phyloP scores from a whole-genome alignment of 2,113 vertebrate species.

The Dasyurus viverrinus region DNA sequence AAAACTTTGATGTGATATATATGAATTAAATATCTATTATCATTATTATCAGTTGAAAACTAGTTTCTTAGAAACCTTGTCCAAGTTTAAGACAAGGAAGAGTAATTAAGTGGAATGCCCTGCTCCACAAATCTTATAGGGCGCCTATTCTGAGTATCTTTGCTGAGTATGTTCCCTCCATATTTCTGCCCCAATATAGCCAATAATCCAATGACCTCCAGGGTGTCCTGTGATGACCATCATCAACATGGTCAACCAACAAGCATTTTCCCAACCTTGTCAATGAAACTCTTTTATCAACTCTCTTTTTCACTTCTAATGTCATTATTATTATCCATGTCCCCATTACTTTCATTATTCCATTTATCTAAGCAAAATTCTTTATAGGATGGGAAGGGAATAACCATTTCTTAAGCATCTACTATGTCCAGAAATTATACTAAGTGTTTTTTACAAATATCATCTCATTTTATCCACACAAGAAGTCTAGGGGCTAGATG shows the following conservation, averaged over 20 bases:
- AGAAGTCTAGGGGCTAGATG: background rate
- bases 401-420: background rate
- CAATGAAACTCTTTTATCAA: background rate
- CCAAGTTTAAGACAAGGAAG: background rate
- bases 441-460: background rate
- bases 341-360: background rate
- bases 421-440: background rate
- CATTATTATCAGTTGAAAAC: background rate
- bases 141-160: background rate
- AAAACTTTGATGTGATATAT: background rate
- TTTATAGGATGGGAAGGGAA: background rate
- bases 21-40: background rate
- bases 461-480: background rate
- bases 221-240: background rate
- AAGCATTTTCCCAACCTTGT: background rate
- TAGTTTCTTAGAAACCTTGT: background rate
- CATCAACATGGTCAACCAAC: background rate
- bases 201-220: background rate
- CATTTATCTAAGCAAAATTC: background rate
- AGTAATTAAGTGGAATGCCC: background rate
- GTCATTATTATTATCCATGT: background rate
- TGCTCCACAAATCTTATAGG: background rate
- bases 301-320: background rate
- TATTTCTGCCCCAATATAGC: background rate
- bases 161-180: background rate